Conservation (phyloP, 2,797 vertebrate species). For the Euthynnus affinis region DNA sequence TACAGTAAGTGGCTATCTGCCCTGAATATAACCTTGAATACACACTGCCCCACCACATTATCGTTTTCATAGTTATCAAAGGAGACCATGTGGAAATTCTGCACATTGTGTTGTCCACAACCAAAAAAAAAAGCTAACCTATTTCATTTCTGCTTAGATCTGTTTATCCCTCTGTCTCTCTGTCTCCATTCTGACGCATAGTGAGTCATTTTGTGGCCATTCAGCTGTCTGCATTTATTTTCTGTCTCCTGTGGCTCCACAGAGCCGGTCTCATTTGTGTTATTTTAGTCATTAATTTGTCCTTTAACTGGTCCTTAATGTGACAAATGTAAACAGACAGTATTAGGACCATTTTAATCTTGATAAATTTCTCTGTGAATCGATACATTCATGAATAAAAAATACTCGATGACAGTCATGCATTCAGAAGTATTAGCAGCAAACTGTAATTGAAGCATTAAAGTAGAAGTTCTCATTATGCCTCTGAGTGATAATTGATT, state of each 20-base stretch:
- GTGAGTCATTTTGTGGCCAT: slow-evolving; percentile 31
- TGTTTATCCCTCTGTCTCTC: slow-evolving; percentile 2
- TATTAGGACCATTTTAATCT: not conserved
- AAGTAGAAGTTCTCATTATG: too few relatives aligned
- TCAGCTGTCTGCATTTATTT: slow-evolving; percentile 32
- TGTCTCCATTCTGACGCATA: slow-evolving; percentile 6
- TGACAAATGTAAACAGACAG: slow-evolving; percentile 25
- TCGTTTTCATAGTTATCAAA: not conserved
- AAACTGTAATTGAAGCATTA: too few relatives aligned
- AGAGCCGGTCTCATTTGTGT: slow-evolving; percentile 28
- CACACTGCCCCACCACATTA: not conserved
- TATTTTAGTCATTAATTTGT: slow-evolving; percentile 37
- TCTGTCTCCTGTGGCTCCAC: slow-evolving; percentile 43
- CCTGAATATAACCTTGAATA: slow-evolving; percentile 12
- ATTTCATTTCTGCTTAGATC: not conserved
- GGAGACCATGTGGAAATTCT: not conserved
- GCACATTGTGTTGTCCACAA: not conserved
- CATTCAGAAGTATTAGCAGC: too few relatives aligned
- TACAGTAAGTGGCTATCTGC: slow-evolving; percentile 4
- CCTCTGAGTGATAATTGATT: too few relatives aligned
- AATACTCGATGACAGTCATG: too few relatives aligned
- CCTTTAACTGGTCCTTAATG: slow-evolving; percentile 8
- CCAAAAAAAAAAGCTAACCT: not conserved
- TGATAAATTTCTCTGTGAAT: not conserved
- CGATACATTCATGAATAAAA: not conserved